Percentiles rank a stretch among this genome's conserved stretches.
Evolutionary conservation across 92 coral and sea anemone genomes (phyloP).

Genomic region (Nematostella vectensis): DNA sequence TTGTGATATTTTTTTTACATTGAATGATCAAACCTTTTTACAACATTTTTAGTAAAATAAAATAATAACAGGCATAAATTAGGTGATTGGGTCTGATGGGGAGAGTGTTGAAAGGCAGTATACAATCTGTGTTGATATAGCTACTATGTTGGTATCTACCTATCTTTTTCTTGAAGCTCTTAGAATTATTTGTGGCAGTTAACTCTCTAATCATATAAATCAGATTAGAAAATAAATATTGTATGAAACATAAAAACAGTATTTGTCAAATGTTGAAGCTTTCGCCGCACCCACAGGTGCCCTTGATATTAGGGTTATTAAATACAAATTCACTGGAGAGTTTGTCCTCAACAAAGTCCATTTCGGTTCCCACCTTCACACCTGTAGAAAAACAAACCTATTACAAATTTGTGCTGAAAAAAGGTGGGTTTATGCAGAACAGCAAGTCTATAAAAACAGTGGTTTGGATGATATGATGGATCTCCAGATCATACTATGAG

Average conservation of each 20-base stretch:
- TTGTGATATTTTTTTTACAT: background rate
- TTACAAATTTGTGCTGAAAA: constrained; percentile 4
- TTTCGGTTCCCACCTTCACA: constrained; percentile 98
- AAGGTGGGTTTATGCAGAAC: background rate
- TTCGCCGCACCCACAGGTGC: constrained; percentile 99
- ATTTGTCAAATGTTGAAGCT: constrained; percentile 67
- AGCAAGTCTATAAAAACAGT: too few species aligned
- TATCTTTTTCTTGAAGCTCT: too few species aligned
- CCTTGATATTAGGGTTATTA: constrained; percentile 90
- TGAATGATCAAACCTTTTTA: background rate
- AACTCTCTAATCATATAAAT: too few species aligned
- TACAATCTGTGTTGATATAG: too few species aligned
- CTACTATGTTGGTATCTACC: too few species aligned
- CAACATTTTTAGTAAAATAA: background rate
- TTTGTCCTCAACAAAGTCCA: constrained; percentile 93
- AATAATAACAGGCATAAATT: background rate
- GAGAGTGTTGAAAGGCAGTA: too few species aligned
- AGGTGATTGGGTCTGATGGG: too few species aligned
- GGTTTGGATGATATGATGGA: background rate
- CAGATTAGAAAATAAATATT: too few species aligned
- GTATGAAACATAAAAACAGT: too few species aligned
- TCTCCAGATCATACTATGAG: too few species aligned
- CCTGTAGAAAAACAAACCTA: constrained; percentile 91
- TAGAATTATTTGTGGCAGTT: too few species aligned
- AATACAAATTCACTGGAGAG: constrained; percentile 95